Evolutionary conservation across 2,113 vertebrate genomes (phyloP).

Genomic region (Microtus ochrogaster): DNA sequence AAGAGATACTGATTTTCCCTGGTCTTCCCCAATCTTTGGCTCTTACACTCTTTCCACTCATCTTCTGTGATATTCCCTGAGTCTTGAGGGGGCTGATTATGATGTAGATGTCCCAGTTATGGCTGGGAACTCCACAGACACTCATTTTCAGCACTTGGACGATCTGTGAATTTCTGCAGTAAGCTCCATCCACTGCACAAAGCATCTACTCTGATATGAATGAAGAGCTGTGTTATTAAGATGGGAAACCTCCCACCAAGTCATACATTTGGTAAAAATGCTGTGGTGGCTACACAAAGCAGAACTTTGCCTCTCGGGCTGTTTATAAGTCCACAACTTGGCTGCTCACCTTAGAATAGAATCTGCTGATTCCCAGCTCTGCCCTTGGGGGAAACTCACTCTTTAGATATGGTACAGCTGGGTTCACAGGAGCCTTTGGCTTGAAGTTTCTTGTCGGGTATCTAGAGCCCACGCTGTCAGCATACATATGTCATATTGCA

Average conservation of each 20-base stretch:
- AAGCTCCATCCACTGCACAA: no score
- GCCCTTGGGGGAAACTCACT: neutral
- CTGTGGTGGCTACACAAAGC: rapidly evolving
- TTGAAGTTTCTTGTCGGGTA: neutral
- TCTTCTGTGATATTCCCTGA: neutral
- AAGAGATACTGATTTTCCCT: neutral
- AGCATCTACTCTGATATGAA: neutral
- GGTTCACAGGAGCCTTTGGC: neutral
- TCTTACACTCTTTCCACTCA: neutral
- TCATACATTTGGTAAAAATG: neutral
- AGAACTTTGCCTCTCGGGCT: neutral
- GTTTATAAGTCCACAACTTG: neutral
- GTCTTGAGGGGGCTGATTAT: neutral
- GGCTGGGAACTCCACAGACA: neutral
- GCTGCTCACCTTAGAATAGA: neutral
- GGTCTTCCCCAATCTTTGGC: neutral
- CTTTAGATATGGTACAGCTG: neutral
- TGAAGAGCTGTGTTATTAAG: neutral
- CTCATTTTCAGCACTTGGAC: neutral
- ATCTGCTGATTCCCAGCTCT: no score
- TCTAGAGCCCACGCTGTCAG: neutral
- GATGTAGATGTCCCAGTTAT: neutral
- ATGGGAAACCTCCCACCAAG: neutral
- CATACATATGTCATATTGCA: neutral
- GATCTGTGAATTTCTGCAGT: neutral